phyloP scores from a whole-genome alignment of 2,888 invertebrate species.

The Conomelus anceps region DNA sequence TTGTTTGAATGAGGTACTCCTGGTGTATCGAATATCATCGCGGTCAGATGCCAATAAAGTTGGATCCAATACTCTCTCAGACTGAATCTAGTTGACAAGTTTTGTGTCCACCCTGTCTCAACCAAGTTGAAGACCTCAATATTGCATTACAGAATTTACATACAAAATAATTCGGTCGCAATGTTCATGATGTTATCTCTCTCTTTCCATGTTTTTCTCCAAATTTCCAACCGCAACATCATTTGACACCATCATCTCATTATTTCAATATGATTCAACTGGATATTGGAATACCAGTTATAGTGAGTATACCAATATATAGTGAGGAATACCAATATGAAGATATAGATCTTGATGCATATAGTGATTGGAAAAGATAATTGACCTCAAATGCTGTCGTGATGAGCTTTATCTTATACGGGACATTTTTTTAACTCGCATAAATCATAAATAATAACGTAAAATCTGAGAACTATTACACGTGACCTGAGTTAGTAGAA shows the following conservation, averaged over 20 bases:
- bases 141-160: background rate
- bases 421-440: too few species aligned
- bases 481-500: too few species aligned
- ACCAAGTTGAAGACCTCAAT: background rate
- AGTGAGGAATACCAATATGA: too few species aligned
- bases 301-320: too few species aligned
- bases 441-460: too few species aligned
- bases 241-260: background rate
- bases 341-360: too few species aligned
- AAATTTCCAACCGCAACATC: background rate
- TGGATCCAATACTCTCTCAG: background rate
- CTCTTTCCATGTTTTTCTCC: background rate
- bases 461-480: too few species aligned
- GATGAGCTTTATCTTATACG: too few species aligned
- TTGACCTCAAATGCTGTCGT: too few species aligned
- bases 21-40: background rate
- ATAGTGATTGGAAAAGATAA: too few species aligned
- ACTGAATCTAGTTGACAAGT: background rate
- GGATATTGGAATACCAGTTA: background rate
- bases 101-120: too few species aligned
- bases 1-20: background rate
- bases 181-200: background rate
- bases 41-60: background rate
- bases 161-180: background rate
- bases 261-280: background rate